phyloP scores from a whole-genome alignment of 2,113 vertebrate genomes.

The Lamprotornis superbus region DNA sequence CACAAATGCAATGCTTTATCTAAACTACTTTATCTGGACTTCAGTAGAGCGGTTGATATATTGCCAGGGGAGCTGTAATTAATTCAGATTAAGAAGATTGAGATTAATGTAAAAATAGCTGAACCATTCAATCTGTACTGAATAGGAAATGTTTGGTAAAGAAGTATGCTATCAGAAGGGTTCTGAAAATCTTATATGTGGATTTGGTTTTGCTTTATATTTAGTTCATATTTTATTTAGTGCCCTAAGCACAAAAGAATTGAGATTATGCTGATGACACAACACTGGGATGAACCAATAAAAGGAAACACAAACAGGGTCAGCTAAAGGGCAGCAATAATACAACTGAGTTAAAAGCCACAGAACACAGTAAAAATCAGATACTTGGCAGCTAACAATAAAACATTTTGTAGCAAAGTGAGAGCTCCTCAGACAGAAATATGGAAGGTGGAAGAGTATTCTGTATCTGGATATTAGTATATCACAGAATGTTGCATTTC shows the following conservation, averaged over 20 bases:
- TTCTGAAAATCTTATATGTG: not conserved
- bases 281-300: not conserved
- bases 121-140: not conserved
- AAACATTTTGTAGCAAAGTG: not conserved
- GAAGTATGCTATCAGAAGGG: not conserved
- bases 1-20: not conserved
- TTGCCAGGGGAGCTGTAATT: not conserved
- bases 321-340: not conserved
- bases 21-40: not conserved
- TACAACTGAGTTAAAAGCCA: not conserved
- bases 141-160: not conserved
- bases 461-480: not conserved
- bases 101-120: not conserved
- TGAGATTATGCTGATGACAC: not conserved
- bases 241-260: not conserved
- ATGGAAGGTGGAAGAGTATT: not conserved
- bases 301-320: not conserved
- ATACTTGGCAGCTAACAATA: not conserved
- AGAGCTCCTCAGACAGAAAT: not conserved
- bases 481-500: not conserved
- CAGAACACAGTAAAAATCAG: not conserved
- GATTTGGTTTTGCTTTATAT: not conserved
- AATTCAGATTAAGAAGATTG: conserved; percentile 16
- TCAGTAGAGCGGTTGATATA: not conserved
- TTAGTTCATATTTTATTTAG: not conserved